Conservation (phyloP, 92 coral and sea anemone species). For the Palythoa grandiflora region DNA sequence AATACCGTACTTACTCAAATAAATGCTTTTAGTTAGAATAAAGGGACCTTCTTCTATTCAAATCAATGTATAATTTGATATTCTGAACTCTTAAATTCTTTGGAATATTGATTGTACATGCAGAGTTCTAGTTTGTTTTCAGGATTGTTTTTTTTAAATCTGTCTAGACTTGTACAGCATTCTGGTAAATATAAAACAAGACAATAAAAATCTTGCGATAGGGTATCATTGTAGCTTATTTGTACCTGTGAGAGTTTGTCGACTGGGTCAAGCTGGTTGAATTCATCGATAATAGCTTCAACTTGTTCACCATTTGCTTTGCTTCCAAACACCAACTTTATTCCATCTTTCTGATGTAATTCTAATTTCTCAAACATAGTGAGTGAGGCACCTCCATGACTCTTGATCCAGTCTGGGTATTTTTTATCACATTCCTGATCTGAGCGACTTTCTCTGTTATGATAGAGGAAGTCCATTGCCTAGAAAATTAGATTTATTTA, state of each 20-base stretch:
- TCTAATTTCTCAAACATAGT: constrained; percentile 78
- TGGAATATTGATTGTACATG: no score
- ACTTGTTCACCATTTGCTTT: constrained; percentile 49
- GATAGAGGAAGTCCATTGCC: constrained; percentile 56
- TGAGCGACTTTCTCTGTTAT: constrained; percentile 25
- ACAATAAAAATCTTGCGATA: no score
- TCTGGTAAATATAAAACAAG: no score
- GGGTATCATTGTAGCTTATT: no score
- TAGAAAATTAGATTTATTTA: background rate
- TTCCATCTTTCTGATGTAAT: constrained; percentile 41
- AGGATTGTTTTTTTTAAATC: no score
- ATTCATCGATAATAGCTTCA: constrained; percentile 72
- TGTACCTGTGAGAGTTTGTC: constrained; percentile 88
- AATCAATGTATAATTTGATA: no score
- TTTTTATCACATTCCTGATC: constrained; percentile 23
- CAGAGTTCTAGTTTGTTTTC: no score
- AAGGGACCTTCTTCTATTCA: no score
- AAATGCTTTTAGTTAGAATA: no score
- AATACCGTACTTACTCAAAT: no score
- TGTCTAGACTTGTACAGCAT: no score
- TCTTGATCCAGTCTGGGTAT: constrained; percentile 68
- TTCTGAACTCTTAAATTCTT: no score
- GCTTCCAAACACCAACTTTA: constrained; percentile 55
- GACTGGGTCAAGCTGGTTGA: constrained; percentile 57
- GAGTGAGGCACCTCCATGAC: constrained; percentile 76